Base-by-base conservation (phyloP, 2,113 vertebrate genomes). In the Motacilla tschutschensis region DNA sequence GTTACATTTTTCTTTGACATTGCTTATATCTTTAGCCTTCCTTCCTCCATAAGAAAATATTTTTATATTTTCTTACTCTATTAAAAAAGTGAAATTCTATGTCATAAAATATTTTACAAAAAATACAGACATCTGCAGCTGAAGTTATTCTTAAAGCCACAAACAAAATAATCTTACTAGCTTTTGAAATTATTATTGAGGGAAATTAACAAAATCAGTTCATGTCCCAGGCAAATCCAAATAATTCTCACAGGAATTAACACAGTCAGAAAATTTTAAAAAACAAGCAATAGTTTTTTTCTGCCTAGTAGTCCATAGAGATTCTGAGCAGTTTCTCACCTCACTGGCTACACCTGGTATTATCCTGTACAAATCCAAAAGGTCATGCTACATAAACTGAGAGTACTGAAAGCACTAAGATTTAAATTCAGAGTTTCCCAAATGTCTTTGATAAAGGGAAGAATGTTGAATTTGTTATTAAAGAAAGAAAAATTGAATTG, bases 251-350 rank as follows among this genome's bases (percentile, higher is more conserved):
- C 28, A 48, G 21, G 33, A 84, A 70, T n/a, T 24, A 26, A n/a
- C 4, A 43, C 10, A 43, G 64, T 25, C 9, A 57, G 28, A 85
- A 69, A 35, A 48, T 40, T 47, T 35, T 47, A 46, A 67, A 85
- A 21, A 40, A 10, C 1, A 50, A 44, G 5, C 0, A 8, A 74
- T 12, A 40, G 5, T 2, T 4, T 22, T 2, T 4, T 20, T 48
- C 14, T 48, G 5, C 5, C 17, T 57, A 53, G 16, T 53, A 17
- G 26, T 5, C 33, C 5, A 10, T 10, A 10, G 10, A 25, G 5
- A 57, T 53, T 66, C 5, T 3, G 48, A 57, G 51, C 8, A 33
- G 38, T 35, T 82, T 63, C 43, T 87, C 13, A 36, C 17, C 11
- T 53, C 18, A 51, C 0, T 47, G 25, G 14, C 17, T 69, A 31